Percentiles rank a stretch among this genome's conserved stretches.
Evolutionary conservation across 2,113 vertebrate species (phyloP).

Genomic region (Oxyruncus cristatus): DNA sequence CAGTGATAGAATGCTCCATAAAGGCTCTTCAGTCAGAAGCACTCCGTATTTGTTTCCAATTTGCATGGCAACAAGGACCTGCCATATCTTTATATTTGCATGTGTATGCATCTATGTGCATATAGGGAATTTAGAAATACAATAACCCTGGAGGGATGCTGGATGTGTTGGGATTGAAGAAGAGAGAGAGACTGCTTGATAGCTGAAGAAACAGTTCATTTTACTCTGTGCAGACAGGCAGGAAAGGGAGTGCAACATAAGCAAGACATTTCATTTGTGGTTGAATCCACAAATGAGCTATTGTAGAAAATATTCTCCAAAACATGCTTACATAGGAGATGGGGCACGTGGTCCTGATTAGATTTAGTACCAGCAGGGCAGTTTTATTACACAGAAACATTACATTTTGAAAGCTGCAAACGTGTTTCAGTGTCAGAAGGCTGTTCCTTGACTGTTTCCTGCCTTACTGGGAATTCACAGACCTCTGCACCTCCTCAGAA

Average conservation of each 20-base stretch:
- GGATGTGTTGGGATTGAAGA: neutral
- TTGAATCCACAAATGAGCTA: constrained; percentile 70
- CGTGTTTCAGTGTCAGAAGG: neutral
- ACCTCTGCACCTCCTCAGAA: neutral
- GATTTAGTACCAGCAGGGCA: constrained; percentile 62
- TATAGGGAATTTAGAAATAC: neutral
- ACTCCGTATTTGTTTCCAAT: neutral
- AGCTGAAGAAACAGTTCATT: constrained; percentile 11
- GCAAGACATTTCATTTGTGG: constrained; percentile 64
- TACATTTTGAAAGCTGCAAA: neutral
- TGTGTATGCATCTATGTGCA: neutral
- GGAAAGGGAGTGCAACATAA: constrained; percentile 59
- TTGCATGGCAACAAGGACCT: neutral
- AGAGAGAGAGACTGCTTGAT: neutral
- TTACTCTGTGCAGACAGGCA: constrained; percentile 14
- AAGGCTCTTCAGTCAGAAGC: neutral
- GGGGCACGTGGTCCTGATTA: constrained; percentile 71
- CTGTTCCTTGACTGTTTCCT: neutral
- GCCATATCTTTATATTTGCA: neutral
- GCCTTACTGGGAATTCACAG: neutral
- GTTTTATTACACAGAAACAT: constrained; percentile 32
- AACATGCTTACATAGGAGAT: constrained; percentile 62
- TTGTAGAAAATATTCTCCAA: constrained; percentile 69
- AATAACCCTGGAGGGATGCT: neutral
- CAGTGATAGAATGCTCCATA: neutral